These are phyloP conservation scores for Holothuria glaberrima DNA, from an alignment of 35 echinoderm and acorn worm genomes.

Conservation along the genomic window DNA sequence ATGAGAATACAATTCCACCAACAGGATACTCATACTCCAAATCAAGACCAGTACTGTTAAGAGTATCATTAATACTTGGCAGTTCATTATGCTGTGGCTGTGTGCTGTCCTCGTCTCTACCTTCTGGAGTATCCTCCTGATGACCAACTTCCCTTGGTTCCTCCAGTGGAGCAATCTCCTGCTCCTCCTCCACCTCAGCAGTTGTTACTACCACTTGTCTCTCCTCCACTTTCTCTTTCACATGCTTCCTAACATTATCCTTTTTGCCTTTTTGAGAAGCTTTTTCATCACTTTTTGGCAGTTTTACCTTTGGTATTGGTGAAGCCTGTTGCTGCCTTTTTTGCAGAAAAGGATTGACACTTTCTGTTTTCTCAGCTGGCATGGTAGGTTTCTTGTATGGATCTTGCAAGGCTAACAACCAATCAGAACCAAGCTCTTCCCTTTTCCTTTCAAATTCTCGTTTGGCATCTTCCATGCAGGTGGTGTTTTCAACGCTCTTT, in stretches of 20 bases:
- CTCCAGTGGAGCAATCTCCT: neutral
- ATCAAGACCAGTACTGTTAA: slow-evolving; percentile 19
- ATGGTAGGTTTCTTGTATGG: slow-evolving; percentile 54
- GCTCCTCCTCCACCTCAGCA: neutral
- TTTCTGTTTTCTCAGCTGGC: slow-evolving; percentile 17
- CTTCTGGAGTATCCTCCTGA: neutral
- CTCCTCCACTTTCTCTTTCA: neutral
- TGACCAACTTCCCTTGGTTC: neutral
- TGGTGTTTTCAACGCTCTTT: slow-evolving; percentile 30
- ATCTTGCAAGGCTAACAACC: slow-evolving; percentile 79
- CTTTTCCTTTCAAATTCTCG: slow-evolving; percentile 82
- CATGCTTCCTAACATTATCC: neutral
- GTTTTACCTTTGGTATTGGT: no score
- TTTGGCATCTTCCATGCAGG: slow-evolving; percentile 71
- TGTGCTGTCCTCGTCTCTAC: neutral
- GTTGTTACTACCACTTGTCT: neutral
- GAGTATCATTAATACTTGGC: neutral
- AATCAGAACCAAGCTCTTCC: slow-evolving; percentile 77
- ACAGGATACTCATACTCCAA: slow-evolving; percentile 17
- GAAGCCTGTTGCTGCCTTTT: neutral
- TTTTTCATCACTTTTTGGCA: no score
- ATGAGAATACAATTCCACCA: neutral
- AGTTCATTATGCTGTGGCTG: neutral
- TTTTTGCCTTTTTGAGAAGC: neutral
- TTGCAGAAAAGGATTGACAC: slow-evolving; percentile 21